Conservation (phyloP, 1,140 invertebrate genomes). For the Ectropis grisescens region DNA sequence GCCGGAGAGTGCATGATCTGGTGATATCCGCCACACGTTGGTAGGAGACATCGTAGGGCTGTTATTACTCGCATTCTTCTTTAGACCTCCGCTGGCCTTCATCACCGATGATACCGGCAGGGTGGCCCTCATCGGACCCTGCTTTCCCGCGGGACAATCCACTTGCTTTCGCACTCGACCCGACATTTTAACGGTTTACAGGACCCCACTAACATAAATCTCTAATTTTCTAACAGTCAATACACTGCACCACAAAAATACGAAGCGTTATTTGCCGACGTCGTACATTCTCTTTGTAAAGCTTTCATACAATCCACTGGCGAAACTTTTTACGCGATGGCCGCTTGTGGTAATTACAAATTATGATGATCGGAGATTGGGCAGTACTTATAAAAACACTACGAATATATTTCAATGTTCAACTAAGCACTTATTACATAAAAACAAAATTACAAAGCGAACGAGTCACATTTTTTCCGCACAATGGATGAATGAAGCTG, state of each 20-base stretch:
- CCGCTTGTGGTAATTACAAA: too few relatives aligned
- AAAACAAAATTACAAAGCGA: constrained; percentile 53
- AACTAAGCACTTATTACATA: constrained; percentile 41
- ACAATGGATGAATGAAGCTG: constrained; percentile 68
- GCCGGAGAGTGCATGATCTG: constrained; percentile 77
- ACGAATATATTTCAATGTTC: constrained; percentile 24
- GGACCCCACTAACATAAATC: constrained; percentile 21
- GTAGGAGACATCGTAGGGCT: constrained; percentile 77
- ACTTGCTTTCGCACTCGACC: constrained; percentile 77
- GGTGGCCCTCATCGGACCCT: constrained; percentile 80
- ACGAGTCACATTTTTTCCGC: constrained; percentile 68
- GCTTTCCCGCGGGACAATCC: constrained; percentile 76
- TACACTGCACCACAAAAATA: constrained; percentile 39
- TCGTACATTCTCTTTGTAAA: constrained; percentile 57
- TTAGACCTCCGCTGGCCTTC: constrained; percentile 72
- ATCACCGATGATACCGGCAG: constrained; percentile 79
- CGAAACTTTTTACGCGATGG: too few relatives aligned
- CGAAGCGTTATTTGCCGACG: constrained; percentile 36
- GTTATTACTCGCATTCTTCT: constrained; percentile 74
- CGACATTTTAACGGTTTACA: constrained; percentile 66
- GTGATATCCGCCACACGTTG: constrained; percentile 74
- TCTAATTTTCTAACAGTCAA: constrained; percentile 22
- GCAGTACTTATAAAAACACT: too few relatives aligned
- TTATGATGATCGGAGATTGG: too few relatives aligned
- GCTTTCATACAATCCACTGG: too few relatives aligned